Percentiles rank a stretch among this genome's conserved stretches.
These are phyloP conservation scores for Lycocerus yunnanus DNA, from an alignment of 2,888 invertebrate species.

Conservation along the genomic window DNA sequence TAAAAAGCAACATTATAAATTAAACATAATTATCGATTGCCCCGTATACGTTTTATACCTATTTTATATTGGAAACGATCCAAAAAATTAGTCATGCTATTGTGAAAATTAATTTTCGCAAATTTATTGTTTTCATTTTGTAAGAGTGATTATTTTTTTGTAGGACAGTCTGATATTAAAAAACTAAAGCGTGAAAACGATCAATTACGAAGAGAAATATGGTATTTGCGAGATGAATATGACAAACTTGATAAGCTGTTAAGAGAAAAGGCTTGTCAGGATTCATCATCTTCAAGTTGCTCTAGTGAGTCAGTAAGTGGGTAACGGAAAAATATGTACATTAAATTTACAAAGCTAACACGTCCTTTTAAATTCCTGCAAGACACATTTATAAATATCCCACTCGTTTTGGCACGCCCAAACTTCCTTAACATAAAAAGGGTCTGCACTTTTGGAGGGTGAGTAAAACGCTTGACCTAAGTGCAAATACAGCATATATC, in stretches of 20 bases:
- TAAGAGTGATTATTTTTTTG: background rate
- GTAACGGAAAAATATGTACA: conserved; percentile 5
- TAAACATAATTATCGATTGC: conserved; percentile 10
- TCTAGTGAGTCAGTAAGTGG: conserved; percentile 58
- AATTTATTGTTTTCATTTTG: background rate
- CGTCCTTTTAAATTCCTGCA: background rate
- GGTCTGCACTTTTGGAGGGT: background rate
- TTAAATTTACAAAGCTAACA: background rate
- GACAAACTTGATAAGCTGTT: conserved; percentile 83
- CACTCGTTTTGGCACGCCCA: background rate
- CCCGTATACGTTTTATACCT: conserved; percentile 13
- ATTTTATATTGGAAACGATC: conserved; percentile 15
- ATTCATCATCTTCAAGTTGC: conserved; percentile 59
- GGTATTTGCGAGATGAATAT: conserved; percentile 85
- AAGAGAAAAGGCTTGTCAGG: conserved; percentile 58
- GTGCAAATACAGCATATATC: background rate
- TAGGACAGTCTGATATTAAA: conserved; percentile 88
- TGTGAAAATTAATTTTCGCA: conserved; percentile 3
- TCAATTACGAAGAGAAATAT: conserved; percentile 83
- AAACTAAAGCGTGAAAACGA: conserved; percentile 88
- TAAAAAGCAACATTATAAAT: background rate
- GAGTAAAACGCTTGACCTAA: background rate
- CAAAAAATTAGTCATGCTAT: conserved; percentile 6
- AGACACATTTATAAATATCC: background rate
- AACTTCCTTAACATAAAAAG: background rate